Evolutionary conservation across 2,797 vertebrate genomes (phyloP).

Genomic region (Nasua narica): DNA sequence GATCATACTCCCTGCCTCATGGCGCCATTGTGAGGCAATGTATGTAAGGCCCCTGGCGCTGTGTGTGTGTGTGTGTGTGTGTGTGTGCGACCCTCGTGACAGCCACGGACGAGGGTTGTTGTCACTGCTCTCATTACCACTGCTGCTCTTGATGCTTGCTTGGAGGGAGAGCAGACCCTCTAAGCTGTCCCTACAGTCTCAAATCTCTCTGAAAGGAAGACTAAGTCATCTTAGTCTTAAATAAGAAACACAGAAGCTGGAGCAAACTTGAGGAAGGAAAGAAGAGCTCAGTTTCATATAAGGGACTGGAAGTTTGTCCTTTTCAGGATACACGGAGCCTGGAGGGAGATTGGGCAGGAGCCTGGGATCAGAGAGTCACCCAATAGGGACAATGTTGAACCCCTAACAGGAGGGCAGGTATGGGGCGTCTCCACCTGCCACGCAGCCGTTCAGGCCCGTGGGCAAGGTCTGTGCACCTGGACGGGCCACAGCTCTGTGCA

Average conservation of each 20-base stretch:
- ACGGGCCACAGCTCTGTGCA: neutral
- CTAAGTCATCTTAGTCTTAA: neutral
- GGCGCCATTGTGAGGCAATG: neutral
- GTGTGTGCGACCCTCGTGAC: neutral
- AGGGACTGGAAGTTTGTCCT: neutral
- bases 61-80: fast-evolving
- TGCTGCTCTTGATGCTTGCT: neutral
- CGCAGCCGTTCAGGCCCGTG: neutral
- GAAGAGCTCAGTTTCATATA: neutral
- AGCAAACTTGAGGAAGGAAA: neutral
- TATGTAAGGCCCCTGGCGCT: fast-evolving
- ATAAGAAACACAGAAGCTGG: neutral
- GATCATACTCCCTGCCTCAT: neutral
- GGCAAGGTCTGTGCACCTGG: neutral
- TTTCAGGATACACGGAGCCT: neutral
- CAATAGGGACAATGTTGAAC: neutral
- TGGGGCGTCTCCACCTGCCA: neutral
- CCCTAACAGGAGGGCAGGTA: neutral
- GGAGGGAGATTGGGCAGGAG: neutral
- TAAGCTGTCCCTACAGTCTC: neutral
- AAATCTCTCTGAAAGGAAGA: neutral
- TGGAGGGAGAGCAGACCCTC: neutral
- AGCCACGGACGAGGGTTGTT: neutral
- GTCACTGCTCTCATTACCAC: neutral
- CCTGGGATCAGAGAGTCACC: neutral